A percentile compares a stretch with the other conserved stretches of the same genome.
Evolutionary conservation across 2,113 vertebrate species (phyloP).

Genomic region (Alethe castanea): DNA sequence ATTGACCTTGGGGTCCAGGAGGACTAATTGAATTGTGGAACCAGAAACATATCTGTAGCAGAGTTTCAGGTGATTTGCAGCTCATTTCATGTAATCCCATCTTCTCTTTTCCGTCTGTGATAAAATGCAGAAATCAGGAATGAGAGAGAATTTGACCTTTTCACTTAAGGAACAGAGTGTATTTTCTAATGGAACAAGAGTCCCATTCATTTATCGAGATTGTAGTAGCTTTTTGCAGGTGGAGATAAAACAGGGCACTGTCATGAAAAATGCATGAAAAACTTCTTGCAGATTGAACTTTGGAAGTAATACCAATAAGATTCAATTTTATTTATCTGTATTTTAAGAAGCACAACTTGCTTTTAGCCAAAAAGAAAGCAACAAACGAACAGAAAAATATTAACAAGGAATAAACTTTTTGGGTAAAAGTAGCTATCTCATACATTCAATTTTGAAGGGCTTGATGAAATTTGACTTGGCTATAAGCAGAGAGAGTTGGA

Average conservation of each 20-base stretch:
- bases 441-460: not conserved
- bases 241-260: not conserved
- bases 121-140: conserved; percentile 13
- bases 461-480: not conserved
- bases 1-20: conserved; percentile 39
- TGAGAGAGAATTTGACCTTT: not conserved
- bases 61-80: conserved; percentile 55
- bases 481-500: not conserved
- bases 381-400: not conserved
- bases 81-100: conserved; percentile 50
- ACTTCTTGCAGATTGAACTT: not conserved
- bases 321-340: not conserved
- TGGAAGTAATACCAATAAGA: not conserved
- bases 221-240: not conserved
- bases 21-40: conserved; percentile 66
- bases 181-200: not conserved
- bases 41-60: conserved; percentile 60
- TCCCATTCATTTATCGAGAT: not conserved
- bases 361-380: not conserved
- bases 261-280: not conserved
- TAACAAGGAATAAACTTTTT: not conserved
- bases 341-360: not conserved
- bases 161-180: not conserved
- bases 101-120: not conserved
- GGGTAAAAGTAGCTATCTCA: not conserved